phyloP scores from a whole-genome alignment of 2,888 invertebrate species.

The Epinotia ramella region DNA sequence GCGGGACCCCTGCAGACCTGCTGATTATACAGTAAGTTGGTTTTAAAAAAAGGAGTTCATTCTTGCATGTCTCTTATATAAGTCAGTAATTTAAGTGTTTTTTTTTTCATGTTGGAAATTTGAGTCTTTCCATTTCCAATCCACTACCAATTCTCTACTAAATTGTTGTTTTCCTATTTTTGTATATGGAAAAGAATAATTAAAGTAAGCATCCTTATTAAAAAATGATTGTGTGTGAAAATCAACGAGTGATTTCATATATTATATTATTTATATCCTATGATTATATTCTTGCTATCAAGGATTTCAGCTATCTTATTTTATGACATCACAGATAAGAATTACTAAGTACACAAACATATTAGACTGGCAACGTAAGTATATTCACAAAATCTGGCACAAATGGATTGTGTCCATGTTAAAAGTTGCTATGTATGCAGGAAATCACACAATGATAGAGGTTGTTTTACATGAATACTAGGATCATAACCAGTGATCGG shows the following conservation, averaged over 20 bases:
- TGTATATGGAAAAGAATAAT: too few relatives aligned
- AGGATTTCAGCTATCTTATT: slow-evolving; percentile 7
- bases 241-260: too few relatives aligned
- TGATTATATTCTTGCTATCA: slow-evolving; percentile 36
- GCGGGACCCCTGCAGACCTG: slow-evolving; percentile 92
- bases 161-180: not conserved
- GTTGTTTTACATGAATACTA: too few relatives aligned
- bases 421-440: too few relatives aligned
- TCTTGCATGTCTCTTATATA: not conserved
- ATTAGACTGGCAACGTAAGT: not conserved
- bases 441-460: too few relatives aligned
- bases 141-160: not conserved
- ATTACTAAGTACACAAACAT: not conserved
- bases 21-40: slow-evolving; percentile 89
- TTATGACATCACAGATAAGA: slow-evolving; percentile 26
- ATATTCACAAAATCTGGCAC: not conserved
- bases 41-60: slow-evolving; percentile 12
- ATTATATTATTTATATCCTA: slow-evolving; percentile 5
- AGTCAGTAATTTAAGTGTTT: not conserved
- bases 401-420: not conserved
- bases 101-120: too few relatives aligned
- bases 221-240: too few relatives aligned
- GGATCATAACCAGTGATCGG: too few relatives aligned
- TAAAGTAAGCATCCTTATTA: too few relatives aligned
- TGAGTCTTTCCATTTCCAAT: too few relatives aligned